Evolutionary conservation across 2,797 vertebrate genomes (phyloP), one percentile per base, ranked within the genome.

Genomic region (Muscicapa comitata): DNA sequence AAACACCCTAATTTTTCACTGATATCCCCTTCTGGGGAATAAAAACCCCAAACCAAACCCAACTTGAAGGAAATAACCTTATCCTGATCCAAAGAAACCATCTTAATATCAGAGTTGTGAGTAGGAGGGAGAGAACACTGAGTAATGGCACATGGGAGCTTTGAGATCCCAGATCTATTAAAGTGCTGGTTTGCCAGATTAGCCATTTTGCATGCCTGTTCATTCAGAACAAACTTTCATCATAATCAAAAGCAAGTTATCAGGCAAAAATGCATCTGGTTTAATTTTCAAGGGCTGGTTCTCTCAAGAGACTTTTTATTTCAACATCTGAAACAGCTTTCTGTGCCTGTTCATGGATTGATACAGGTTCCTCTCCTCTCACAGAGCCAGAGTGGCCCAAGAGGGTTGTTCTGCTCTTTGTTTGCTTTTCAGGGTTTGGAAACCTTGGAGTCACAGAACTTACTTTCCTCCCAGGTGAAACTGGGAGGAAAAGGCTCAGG

Each of bases 1-100:
- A 95, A 95, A 94, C 78, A 87, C 75, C 68, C 86, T 86, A 8
- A 71, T 85, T 87, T 93, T 89, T 77, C 86, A 85, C 29, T 68
- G 19, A 17, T 80, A 86, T 2, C 5, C 61, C 35, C 50, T 87
- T 83, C 16, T 33, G 15, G 37, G 59, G 5, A 37, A 54, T 73
- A 78, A 55, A 85, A 53, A 5, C 14, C 26, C 21, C 17, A 38
- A 38, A 42, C 25, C n/a, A 55, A 43, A 33, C 11, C 17, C 16
- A 19, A 0, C 50, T 78, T 78, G 58, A 62, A 85, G 63, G 67
- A 95, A 94, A 84, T 48, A 71, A 72, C 24, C 38, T 90, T 83
- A 51, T 65, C 50, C 65, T 17, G 25, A 61, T 87, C 31, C 74
- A 94, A 65, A 80, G 67, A 87, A 92, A 82, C 9, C 0, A 8